These are phyloP conservation scores for Bathynomus jamesi DNA, from an alignment of 1,140 invertebrate species.

Conservation along the genomic window DNA sequence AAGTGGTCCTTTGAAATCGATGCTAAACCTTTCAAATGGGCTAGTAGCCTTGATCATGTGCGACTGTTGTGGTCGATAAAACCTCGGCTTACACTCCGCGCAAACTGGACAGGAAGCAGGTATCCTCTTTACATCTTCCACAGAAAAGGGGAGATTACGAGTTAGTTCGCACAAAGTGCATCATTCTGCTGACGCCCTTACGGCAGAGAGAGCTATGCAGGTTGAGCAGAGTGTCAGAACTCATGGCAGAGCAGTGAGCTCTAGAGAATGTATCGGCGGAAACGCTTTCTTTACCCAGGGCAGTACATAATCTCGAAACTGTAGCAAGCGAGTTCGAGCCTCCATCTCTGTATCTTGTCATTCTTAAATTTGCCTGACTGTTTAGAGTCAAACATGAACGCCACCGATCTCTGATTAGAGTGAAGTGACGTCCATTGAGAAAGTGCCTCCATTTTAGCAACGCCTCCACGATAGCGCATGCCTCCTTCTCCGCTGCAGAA, in stretches of 20 bases:
- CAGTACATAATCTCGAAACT: constrained; percentile 38
- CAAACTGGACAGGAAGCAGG: too few species aligned
- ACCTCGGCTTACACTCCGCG: too few species aligned
- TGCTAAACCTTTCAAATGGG: constrained; percentile 38
- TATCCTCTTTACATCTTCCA: too few species aligned
- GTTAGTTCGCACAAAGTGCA: too few species aligned
- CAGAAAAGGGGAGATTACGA: too few species aligned
- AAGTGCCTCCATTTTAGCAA: constrained; percentile 27
- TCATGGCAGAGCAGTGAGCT: constrained; percentile 35
- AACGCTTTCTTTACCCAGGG: too few species aligned
- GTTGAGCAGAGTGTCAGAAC: background rate
- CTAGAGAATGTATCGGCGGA: constrained; percentile 38
- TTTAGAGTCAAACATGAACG: constrained; percentile 36
- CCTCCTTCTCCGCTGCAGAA: too few species aligned
- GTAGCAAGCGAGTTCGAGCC: constrained; percentile 35
- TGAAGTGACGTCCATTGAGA: constrained; percentile 33
- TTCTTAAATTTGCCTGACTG: constrained; percentile 38
- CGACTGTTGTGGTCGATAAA: too few species aligned
- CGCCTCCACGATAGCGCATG: constrained; percentile 34
- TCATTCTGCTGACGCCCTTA: constrained; percentile 35
- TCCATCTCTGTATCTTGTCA: constrained; percentile 38
- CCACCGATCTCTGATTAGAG: constrained; percentile 32
- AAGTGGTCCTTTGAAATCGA: constrained; percentile 40
- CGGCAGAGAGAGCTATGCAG: constrained; percentile 36
- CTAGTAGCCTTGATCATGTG: too few species aligned